A percentile compares a stretch with the other conserved stretches of the same genome.
Evolutionary conservation across 2,888 invertebrate species (phyloP).

Genomic region (Patella ulyssiponensis): DNA sequence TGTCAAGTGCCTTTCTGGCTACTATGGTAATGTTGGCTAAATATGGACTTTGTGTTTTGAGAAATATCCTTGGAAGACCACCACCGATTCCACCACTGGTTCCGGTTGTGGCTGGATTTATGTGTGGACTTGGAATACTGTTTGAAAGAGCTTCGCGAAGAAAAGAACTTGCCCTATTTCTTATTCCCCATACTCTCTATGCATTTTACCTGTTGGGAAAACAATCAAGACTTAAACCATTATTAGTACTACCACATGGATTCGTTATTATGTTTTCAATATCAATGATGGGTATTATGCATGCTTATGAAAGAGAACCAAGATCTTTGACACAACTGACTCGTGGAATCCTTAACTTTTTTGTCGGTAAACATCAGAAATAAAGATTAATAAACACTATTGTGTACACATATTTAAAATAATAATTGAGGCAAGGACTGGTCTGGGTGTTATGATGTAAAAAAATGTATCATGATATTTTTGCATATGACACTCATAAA

Average conservation of each 20-base stretch:
- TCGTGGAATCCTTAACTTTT: slow-evolving; percentile 53
- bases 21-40: slow-evolving; percentile 58
- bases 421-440: too few species aligned
- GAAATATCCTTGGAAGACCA: slow-evolving; percentile 46
- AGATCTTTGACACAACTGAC: slow-evolving; percentile 53
- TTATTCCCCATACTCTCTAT: slow-evolving; percentile 55
- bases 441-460: too few species aligned
- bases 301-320: slow-evolving; percentile 62
- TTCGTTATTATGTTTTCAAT: slow-evolving; percentile 53
- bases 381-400: too few species aligned
- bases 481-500: too few species aligned
- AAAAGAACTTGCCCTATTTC: slow-evolving; percentile 57
- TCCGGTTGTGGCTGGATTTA: slow-evolving; percentile 48
- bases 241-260: slow-evolving; percentile 44
- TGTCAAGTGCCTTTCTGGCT: slow-evolving; percentile 57
- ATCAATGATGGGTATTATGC: slow-evolving; percentile 62
- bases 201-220: slow-evolving; percentile 48
- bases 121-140: slow-evolving; percentile 49
- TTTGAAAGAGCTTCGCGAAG: slow-evolving; percentile 52
- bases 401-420: too few species aligned
- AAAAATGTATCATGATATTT: too few species aligned
- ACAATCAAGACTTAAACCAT: slow-evolving; percentile 26
- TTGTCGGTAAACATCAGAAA: slow-evolving; percentile 46
- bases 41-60: slow-evolving; percentile 54
- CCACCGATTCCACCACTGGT: slow-evolving; percentile 55